A percentile compares a stretch with the other conserved stretches of the same genome.
These are phyloP conservation scores for Aporophyla nigra DNA, from an alignment of 2,888 invertebrate genomes.

Conservation along the genomic window DNA sequence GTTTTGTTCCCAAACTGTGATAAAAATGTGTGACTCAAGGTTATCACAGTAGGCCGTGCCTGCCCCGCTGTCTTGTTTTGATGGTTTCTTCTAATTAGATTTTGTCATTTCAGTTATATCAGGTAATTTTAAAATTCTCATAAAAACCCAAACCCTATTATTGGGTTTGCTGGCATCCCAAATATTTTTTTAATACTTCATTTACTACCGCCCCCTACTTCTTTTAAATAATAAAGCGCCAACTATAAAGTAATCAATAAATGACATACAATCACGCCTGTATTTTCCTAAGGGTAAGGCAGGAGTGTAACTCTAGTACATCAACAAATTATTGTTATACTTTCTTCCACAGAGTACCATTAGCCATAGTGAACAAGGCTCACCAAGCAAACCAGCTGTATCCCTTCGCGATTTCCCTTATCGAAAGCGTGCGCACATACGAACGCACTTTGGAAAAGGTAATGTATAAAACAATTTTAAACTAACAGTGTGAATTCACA, in stretches of 20 bases:
- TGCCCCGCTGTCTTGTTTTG: not conserved
- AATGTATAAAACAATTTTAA: slow-evolving; percentile 70
- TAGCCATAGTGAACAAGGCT: slow-evolving; percentile 99
- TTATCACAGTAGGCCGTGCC: too few species aligned
- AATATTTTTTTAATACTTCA: not conserved
- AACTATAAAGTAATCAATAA: not conserved
- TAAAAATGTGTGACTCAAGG: too few species aligned
- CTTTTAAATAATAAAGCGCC: not conserved
- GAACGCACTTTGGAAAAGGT: slow-evolving; percentile 99
- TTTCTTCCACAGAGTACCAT: slow-evolving; percentile 93
- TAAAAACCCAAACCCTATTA: not conserved
- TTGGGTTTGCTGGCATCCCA: not conserved
- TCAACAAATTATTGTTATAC: not conserved
- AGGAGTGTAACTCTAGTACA: not conserved
- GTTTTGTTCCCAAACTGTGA: too few species aligned
- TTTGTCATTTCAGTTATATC: slow-evolving; percentile 32
- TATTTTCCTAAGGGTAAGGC: not conserved
- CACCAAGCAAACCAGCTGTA: slow-evolving; percentile 99
- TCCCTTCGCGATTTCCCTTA: slow-evolving; percentile 99
- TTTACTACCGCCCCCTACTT: not conserved
- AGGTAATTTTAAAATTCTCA: slow-evolving; percentile 12
- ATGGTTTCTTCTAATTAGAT: not conserved
- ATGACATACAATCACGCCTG: not conserved
- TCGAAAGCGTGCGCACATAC: slow-evolving; percentile 99
- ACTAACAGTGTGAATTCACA: slow-evolving; percentile 67